phyloP scores from a whole-genome alignment of 2,113 vertebrate species.

The Eulemur macaco region DNA sequence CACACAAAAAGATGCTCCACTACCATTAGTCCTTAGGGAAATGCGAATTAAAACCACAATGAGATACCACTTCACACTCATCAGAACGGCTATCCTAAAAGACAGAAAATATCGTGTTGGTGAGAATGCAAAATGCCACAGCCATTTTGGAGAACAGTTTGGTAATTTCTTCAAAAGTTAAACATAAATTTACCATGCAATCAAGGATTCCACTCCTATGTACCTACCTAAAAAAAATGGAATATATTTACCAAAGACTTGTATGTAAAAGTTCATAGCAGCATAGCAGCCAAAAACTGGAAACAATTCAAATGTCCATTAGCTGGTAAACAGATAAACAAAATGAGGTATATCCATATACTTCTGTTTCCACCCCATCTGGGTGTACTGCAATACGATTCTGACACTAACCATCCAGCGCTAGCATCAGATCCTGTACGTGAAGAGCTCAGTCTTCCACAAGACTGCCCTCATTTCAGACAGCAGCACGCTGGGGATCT shows the following conservation, averaged over 20 bases:
- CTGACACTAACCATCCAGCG: not conserved
- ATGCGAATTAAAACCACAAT: not conserved
- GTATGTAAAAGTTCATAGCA: not conserved
- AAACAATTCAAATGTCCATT: not conserved
- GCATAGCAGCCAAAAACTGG: not conserved
- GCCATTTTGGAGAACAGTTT: not conserved
- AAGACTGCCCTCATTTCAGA: not conserved
- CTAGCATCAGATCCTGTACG: not conserved
- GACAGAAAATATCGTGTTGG: not conserved
- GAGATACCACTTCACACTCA: not conserved
- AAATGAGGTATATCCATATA: not conserved
- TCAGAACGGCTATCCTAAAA: not conserved
- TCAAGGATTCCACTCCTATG: not conserved
- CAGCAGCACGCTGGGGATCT: not conserved
- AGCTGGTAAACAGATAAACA: not conserved
- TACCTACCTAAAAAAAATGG: not conserved
- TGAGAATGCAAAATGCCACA: not conserved
- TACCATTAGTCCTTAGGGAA: not conserved
- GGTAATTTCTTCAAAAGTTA: not conserved
- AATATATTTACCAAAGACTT: not conserved
- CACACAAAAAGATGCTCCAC: not conserved
- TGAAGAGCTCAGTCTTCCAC: not conserved
- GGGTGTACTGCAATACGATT: not conserved
- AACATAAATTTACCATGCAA: not conserved
- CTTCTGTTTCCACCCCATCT: not conserved